These are phyloP conservation scores for Trogon melanurus DNA, from an alignment of 2,113 vertebrate species.

Conservation along the genomic window DNA sequence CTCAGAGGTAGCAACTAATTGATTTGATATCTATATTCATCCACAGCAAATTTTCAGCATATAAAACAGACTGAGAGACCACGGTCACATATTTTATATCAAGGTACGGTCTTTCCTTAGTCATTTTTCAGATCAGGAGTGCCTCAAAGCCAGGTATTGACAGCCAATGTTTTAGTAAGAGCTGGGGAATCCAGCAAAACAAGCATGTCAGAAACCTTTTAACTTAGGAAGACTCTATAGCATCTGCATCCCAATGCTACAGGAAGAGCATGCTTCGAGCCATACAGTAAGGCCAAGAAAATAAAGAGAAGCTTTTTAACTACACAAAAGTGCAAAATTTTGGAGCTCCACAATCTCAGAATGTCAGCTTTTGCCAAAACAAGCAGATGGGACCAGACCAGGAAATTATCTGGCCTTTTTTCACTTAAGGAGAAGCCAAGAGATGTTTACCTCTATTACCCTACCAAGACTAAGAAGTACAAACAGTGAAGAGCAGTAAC, in stretches of 20 bases:
- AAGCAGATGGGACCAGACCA: neutral
- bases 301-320: neutral
- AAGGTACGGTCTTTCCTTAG: neutral
- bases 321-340: neutral
- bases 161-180: neutral
- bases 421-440: neutral
- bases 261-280: neutral
- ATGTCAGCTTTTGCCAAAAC: neutral
- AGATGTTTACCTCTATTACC: neutral
- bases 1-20: neutral
- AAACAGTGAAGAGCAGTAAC: neutral
- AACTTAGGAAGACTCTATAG: neutral
- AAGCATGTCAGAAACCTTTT: neutral
- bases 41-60: neutral
- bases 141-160: neutral
- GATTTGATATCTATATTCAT: neutral
- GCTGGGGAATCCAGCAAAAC: neutral
- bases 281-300: neutral
- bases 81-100: neutral
- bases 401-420: neutral
- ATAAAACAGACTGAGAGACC: neutral
- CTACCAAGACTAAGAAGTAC: neutral
- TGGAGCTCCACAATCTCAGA: neutral
- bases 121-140: neutral
- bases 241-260: neutral